Conservation (phyloP, 2,797 vertebrate genomes). For the Intellagama lesueurii region DNA sequence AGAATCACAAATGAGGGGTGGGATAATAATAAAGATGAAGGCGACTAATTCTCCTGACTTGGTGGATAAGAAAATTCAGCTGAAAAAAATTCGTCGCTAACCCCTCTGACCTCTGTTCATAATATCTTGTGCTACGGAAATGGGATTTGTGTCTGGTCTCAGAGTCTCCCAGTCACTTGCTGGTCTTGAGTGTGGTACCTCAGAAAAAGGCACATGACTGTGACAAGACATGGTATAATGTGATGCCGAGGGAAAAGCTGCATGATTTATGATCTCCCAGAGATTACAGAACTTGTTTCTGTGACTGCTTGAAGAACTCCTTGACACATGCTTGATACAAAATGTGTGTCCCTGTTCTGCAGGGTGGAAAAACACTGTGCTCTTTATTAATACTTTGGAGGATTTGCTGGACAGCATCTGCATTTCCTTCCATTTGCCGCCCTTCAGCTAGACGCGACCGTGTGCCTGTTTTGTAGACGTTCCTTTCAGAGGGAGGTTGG, state of each 20-base stretch:
- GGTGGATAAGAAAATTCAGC: conserved; percentile 1
- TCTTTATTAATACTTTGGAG: neutral
- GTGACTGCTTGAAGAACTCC: conserved; percentile 3
- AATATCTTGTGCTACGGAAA: neutral
- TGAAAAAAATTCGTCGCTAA: neutral
- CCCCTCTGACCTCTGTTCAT: neutral
- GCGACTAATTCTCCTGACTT: neutral
- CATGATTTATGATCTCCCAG: conserved; percentile 31
- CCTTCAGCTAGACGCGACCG: neutral
- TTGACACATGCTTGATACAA: neutral
- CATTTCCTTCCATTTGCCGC: neutral
- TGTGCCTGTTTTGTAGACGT: neutral
- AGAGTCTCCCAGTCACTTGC: neutral
- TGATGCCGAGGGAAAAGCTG: neutral
- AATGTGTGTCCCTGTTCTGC: neutral
- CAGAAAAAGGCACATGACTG: neutral
- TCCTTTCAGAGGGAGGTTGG: neutral
- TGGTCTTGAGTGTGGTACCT: neutral
- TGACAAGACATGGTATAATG: conserved; percentile 16
- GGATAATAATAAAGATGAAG: neutral
- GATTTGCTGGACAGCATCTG: neutral
- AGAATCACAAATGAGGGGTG: neutral
- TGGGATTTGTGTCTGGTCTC: neutral
- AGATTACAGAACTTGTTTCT: conserved; percentile 27
- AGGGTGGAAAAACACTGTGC: neutral